phyloP scores from a whole-genome alignment of 2,888 invertebrate species.

The Nebria salina region DNA sequence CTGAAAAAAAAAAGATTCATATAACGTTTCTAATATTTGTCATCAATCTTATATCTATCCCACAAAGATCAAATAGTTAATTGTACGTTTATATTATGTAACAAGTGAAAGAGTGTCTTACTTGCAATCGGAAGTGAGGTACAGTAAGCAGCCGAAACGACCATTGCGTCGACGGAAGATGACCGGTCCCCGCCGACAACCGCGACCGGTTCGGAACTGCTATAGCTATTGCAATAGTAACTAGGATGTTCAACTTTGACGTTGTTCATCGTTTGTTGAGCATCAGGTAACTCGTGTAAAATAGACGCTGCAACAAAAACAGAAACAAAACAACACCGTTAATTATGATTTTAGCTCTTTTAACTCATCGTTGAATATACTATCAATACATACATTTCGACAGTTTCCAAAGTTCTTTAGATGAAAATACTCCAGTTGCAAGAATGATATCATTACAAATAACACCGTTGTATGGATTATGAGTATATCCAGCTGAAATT shows the following conservation, averaged over 20 bases:
- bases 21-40: too few species aligned
- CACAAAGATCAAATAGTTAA: background rate
- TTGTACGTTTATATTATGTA: background rate
- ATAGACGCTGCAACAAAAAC: constrained; percentile 82
- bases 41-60: too few species aligned
- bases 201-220: constrained; percentile 72
- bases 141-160: constrained; percentile 83
- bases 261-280: constrained; percentile 72
- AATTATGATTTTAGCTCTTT: background rate
- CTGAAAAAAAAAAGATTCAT: constrained; percentile 52
- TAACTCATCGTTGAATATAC: constrained; percentile 1
- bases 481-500: constrained; percentile 76
- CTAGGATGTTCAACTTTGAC: constrained; percentile 85
- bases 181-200: constrained; percentile 61
- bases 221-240: constrained; percentile 85
- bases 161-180: constrained; percentile 68
- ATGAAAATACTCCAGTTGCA: constrained; percentile 99
- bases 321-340: background rate
- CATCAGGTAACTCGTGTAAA: constrained; percentile 86
- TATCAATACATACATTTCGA: constrained; percentile 76
- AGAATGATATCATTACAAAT: constrained; percentile 99
- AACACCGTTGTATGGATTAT: constrained; percentile 98
- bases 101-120: background rate
- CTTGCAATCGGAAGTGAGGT: constrained; percentile 60
- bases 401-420: constrained; percentile 98